Evolutionary conservation across 2,113 vertebrate species (phyloP).

Genomic region (Taxidea taxus): DNA sequence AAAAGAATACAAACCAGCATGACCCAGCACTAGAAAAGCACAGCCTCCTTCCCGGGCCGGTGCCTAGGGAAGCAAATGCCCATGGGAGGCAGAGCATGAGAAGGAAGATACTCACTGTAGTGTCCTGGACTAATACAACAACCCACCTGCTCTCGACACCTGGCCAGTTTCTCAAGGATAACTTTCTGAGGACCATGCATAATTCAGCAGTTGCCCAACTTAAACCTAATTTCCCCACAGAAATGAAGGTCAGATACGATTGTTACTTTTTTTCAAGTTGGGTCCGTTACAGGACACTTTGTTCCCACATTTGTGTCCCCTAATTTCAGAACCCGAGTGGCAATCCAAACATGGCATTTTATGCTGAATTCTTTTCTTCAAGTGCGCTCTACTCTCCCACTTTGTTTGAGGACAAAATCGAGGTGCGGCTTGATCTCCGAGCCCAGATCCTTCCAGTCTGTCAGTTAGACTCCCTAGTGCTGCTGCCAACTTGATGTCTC

Average conservation of each 20-base stretch:
- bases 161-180: background rate
- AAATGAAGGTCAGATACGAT: background rate
- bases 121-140: background rate
- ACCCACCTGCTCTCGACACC: too few relatives aligned
- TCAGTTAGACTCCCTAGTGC: background rate
- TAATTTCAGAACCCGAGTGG: background rate
- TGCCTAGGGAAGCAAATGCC: background rate
- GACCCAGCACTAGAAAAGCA: background rate
- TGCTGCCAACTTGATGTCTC: background rate
- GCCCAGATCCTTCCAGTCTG: background rate
- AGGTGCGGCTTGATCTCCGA: background rate
- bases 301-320: background rate
- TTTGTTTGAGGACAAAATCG: background rate
- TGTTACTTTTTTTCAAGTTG: background rate
- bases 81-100: rapidly evolving
- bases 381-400: background rate
- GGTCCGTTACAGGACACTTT: background rate
- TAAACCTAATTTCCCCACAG: background rate
- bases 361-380: background rate
- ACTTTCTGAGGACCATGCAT: background rate
- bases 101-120: background rate
- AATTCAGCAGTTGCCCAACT: background rate
- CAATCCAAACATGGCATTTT: background rate
- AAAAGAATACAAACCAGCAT: background rate
- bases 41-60: rapidly evolving